These are phyloP conservation scores for Pteria penguin DNA, from an alignment of 2,888 invertebrate genomes.

Conservation along the genomic window DNA sequence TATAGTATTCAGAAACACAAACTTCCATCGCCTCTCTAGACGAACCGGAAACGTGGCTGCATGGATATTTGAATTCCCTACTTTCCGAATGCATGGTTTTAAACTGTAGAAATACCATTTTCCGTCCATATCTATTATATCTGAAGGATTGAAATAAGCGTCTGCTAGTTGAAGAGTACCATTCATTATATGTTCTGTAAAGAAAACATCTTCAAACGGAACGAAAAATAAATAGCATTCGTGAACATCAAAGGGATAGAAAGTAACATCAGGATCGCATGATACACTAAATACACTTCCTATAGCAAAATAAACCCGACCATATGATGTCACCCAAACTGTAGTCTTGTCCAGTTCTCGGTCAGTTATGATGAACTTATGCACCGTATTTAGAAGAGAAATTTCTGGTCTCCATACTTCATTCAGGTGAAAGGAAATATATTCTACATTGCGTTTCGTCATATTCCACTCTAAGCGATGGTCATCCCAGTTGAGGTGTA, in stretches of 20 bases:
- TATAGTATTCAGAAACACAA: constrained; percentile 49
- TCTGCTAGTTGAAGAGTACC: background rate
- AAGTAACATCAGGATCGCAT: constrained; percentile 10
- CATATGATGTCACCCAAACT: background rate
- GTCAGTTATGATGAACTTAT: background rate
- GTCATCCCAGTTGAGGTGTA: background rate
- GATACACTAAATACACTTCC: background rate
- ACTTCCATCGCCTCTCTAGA: constrained; percentile 40
- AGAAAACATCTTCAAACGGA: background rate
- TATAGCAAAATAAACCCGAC: background rate
- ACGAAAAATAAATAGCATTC: constrained; percentile 6
- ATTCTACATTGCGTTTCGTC: background rate
- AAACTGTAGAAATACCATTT: background rate
- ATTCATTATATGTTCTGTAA: background rate
- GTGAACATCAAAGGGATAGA: constrained; percentile 15
- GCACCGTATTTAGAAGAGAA: background rate
- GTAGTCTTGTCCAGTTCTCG: background rate
- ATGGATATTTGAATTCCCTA: background rate
- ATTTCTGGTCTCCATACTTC: constrained; percentile 8
- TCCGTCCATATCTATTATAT: background rate
- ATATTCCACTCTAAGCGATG: background rate
- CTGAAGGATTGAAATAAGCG: background rate
- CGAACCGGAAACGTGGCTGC: constrained; percentile 28
- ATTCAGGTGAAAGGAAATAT: background rate
- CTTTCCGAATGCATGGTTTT: background rate